Percentiles rank a stretch among this genome's conserved stretches.
These are phyloP conservation scores for Ginglymostoma cirratum DNA, from an alignment of 2,113 vertebrate genomes.

Conservation along the genomic window DNA sequence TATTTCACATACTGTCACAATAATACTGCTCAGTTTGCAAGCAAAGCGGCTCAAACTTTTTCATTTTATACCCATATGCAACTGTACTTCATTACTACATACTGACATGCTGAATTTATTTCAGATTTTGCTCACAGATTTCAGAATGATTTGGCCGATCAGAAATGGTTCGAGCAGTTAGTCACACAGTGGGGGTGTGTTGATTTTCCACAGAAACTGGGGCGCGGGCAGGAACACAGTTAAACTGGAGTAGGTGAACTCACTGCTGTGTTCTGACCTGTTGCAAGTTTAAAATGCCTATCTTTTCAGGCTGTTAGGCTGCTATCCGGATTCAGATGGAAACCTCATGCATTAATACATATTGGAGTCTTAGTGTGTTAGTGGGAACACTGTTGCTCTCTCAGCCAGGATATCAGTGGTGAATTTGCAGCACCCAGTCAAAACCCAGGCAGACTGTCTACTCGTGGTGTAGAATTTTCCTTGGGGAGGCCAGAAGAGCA, in stretches of 20 bases:
- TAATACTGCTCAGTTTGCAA: background rate
- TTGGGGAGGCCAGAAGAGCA: too few species aligned
- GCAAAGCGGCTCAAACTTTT: background rate
- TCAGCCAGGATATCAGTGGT: background rate
- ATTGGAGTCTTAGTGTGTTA: background rate
- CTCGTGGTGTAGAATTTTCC: background rate
- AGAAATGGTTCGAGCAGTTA: background rate
- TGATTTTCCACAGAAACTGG: background rate
- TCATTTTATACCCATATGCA: background rate
- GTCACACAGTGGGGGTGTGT: background rate
- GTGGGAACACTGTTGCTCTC: too few species aligned
- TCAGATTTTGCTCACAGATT: background rate
- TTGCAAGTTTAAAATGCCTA: slow-evolving; percentile 1
- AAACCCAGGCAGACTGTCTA: background rate
- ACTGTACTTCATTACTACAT: background rate
- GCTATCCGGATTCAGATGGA: background rate
- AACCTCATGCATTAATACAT: background rate
- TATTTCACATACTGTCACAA: background rate
- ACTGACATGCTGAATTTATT: background rate
- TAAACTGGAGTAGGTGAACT: background rate
- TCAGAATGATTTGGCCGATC: background rate
- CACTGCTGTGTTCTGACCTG: background rate
- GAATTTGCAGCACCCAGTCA: background rate
- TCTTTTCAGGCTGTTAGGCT: background rate
- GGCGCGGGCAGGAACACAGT: background rate